Percentiles rank a stretch among this genome's conserved stretches.
phyloP scores from a whole-genome alignment of 2,888 invertebrate species.

The Hydroisotoma schaefferi region DNA sequence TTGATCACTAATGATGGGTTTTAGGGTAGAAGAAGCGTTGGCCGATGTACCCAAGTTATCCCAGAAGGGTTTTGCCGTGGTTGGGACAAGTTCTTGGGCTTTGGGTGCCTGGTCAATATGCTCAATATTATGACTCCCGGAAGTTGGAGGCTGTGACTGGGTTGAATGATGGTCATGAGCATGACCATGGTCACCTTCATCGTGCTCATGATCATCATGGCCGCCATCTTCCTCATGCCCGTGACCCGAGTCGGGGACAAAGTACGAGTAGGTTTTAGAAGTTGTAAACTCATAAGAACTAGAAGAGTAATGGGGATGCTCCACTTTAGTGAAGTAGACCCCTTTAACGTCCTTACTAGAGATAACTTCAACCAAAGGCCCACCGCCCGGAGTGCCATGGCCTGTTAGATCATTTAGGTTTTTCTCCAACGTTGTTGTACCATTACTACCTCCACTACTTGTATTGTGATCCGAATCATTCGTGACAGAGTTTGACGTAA shows the following conservation, averaged over 20 bases:
- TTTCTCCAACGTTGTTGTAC: background rate
- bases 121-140: slow-evolving; percentile 4
- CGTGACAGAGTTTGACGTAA: background rate
- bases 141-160: slow-evolving; percentile 2
- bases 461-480: background rate
- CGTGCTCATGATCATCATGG: background rate
- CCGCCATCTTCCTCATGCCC: slow-evolving; percentile 12
- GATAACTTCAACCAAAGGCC: background rate
- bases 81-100: background rate
- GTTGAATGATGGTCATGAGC: slow-evolving; percentile 10
- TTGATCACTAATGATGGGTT: slow-evolving; percentile 23
- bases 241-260: slow-evolving; percentile 9
- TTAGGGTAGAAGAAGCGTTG: slow-evolving; percentile 22
- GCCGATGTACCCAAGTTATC: slow-evolving; percentile 29
- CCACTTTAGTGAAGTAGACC: slow-evolving; percentile 38
- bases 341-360: slow-evolving; percentile 34
- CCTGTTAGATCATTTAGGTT: background rate
- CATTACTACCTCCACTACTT: background rate
- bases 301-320: slow-evolving; percentile 40
- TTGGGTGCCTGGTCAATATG: background rate
- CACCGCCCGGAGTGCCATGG: background rate
- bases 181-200: background rate
- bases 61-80: slow-evolving; percentile 31
- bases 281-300: slow-evolving; percentile 42
- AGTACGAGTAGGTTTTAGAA: slow-evolving; percentile 41